Conservation (phyloP, 2,888 invertebrate species). For the Andricus curvator region DNA sequence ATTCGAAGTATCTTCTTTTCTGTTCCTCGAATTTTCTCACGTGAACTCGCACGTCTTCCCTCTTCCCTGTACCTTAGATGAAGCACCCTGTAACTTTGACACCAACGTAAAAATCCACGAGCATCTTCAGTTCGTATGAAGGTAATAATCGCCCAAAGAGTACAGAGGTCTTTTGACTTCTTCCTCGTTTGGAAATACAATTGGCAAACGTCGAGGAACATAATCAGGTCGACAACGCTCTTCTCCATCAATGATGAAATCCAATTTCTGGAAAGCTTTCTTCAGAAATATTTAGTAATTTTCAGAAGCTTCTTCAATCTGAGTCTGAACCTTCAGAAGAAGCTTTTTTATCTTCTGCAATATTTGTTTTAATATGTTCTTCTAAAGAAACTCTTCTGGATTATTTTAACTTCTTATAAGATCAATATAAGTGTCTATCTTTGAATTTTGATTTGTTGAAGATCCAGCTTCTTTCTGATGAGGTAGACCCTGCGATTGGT, state of each 20-base stretch:
- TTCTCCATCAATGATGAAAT: conserved; percentile 49
- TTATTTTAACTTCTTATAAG: not conserved
- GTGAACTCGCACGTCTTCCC: conserved; percentile 13
- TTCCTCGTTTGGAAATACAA: conserved; percentile 64
- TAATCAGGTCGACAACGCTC: conserved; percentile 69
- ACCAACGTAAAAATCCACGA: conserved; percentile 67
- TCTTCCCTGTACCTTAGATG: conserved; percentile 62
- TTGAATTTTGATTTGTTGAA: not conserved
- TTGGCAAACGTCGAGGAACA: conserved; percentile 72
- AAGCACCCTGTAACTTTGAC: conserved; percentile 63
- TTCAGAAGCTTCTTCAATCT: too few relatives aligned
- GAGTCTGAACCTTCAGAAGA: too few relatives aligned
- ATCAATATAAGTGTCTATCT: not conserved
- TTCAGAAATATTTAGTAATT: too few relatives aligned
- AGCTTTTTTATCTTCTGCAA: too few relatives aligned
- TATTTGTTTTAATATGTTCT: not conserved
- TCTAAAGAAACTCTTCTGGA: not conserved
- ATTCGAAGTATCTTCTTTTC: conserved; percentile 61
- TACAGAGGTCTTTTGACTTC: conserved; percentile 64
- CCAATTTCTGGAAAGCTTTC: not conserved
- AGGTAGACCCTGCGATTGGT: not conserved
- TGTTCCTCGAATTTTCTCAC: conserved; percentile 49
- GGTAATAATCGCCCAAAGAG: conserved; percentile 71
- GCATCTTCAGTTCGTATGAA: conserved; percentile 70
- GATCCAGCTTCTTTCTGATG: not conserved